Base-by-base conservation (phyloP, 1,140 invertebrate genomes). In the Hypsibius dujardini region DNA sequence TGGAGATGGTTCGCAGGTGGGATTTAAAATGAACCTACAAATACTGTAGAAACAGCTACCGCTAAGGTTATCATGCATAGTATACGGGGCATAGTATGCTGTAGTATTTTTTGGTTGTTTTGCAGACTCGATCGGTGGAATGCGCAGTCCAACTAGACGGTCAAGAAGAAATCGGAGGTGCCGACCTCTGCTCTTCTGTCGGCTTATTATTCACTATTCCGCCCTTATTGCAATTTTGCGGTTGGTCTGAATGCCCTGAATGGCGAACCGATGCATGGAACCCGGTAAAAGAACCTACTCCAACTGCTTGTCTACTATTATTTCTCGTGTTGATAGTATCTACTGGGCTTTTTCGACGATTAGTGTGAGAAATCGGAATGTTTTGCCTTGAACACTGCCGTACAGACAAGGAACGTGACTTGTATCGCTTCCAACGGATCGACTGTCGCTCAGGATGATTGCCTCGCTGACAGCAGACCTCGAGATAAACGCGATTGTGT, bases 351-450 rank as follows among this genome's bases (percentile, higher is more conserved):
- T 7, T 56, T 56, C 50, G n/a, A 7, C 50, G 50, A 56, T n/a
- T 56, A 56, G 50, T 56, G 50, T n/a, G 50, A 56, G n/a, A 56
- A 56, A 7, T 56, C 50, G n/a, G 50, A 56, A n/a, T 56, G 50
- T 56, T 56, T 56, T n/a, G 50, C 7, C 7, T 56, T 56, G 50
- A n/a, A 56, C 50, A 56, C 50, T n/a, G 50, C 50, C n/a, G 50
- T 56, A 7, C 50, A 56, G n/a, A 7, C 7, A 7, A 7, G 50
- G n/a, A 7, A 56, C 7, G 50, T 56, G n/a, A 56, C 50, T 56
- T 56, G 50, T 56, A n/a, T n/a, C 50, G 7, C n/a, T n/a, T 56
- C n/a, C 7, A 56, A 56, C 50, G 50, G 50, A 7, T 56, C 50
- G 7, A 7, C 50, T 7, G n/a, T 56, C 7, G 50, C 50, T n/a